Conservation (phyloP, 1,140 invertebrate species). For the Anoplolepis gracilipes region DNA sequence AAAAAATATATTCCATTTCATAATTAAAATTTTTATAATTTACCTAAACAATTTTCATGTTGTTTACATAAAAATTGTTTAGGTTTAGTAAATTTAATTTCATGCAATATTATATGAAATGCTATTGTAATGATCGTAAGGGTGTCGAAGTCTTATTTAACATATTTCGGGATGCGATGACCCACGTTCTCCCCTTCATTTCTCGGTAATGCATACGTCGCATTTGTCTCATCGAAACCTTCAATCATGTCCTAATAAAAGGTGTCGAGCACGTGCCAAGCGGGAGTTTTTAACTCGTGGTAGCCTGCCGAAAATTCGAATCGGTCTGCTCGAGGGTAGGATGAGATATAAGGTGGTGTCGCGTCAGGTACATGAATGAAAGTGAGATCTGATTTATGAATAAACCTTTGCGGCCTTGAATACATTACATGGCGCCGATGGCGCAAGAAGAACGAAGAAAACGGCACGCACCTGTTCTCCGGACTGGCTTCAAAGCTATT, state of each 20-base stretch:
- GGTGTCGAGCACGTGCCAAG: neutral
- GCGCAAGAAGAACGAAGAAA: conserved; percentile 67
- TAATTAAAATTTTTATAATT: too few relatives aligned
- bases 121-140: neutral
- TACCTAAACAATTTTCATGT: too few relatives aligned
- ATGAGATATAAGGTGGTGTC: conserved; percentile 3
- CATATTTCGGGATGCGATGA: neutral
- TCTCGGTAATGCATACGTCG: neutral
- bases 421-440: conserved; percentile 64
- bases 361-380: conserved; percentile 66
- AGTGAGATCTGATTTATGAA: conserved; percentile 74
- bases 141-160: neutral
- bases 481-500: conserved; percentile 13
- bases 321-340: conserved; percentile 10
- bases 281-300: neutral
- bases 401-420: conserved; percentile 69
- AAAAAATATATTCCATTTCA: too few relatives aligned
- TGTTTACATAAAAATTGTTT: neutral
- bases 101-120: neutral
- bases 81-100: neutral
- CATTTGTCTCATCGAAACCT: neutral
- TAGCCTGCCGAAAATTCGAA: conserved; percentile 24
- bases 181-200: neutral
- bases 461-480: conserved; percentile 42
- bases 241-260: neutral